Evolutionary conservation across 2,888 invertebrate species (phyloP), one percentile per base, ranked within the genome.

Genomic region (Petrolisthes cinctipes): DNA sequence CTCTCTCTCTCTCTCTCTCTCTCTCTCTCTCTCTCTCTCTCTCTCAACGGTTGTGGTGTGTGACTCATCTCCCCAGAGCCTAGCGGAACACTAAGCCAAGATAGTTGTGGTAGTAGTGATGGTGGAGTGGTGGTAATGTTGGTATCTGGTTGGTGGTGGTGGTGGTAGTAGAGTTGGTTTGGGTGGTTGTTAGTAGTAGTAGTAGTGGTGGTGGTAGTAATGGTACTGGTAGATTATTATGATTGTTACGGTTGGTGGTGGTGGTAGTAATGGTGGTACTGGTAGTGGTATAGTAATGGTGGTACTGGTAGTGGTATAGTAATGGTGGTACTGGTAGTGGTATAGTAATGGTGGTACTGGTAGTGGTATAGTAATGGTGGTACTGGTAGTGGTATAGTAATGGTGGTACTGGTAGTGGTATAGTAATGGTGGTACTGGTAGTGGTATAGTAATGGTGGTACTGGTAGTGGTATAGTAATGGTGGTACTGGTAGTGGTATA

Each of bases 21-120:
- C 53, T 66, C 68, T 85, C 54, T 71, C 85, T 71, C 71, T 80
- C 85, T 71, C 80, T 85, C 84, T 79, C 78, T 79, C 54, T 57
- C 68, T 85, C 85, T 53, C 68, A 78, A 23, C 53, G 17, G 51
- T 53, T 17, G 9, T 51, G 78, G 9, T 6, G 23, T 23, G 23
- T 61, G 66, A 81, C 54, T 81, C 37, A 79, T 79, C 54, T 56
- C 54, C 79, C 79, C n/a, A 54, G 54, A 53, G 20, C 54, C 5
- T n/a, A 79, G 54, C 71, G 71, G 71, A 61, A 11, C 17, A 0
- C 37, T 37, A 37, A 37, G 37, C 37, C 37, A 37, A 37, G 37
- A 37, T 37, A 37, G 37, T 37, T 37, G 37, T 37, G 37, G 37
- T 37, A 37, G 37, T 37, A 37, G 37, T 37, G 37, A 37, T 37